These are phyloP conservation scores for Formica aserva DNA, from an alignment of 2,888 invertebrate species.

Conservation along the genomic window DNA sequence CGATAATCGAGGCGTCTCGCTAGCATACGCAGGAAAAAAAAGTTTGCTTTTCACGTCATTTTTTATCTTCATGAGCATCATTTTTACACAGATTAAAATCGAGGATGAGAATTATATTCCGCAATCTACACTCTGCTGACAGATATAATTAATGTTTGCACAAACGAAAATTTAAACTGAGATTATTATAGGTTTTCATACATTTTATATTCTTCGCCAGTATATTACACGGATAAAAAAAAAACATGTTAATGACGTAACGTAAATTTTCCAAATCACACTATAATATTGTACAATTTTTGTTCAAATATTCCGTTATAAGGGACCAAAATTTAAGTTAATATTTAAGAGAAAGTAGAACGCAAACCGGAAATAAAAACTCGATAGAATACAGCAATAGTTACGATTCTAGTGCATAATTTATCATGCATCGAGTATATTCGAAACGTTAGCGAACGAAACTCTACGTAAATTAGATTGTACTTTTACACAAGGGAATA, in stretches of 20 bases:
- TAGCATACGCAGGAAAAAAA: slow-evolving; percentile 24
- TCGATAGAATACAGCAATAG: slow-evolving; percentile 15
- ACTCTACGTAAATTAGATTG: slow-evolving; percentile 76
- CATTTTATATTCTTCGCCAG: neutral
- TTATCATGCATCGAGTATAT: slow-evolving; percentile 73
- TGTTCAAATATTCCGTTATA: neutral
- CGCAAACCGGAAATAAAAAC: slow-evolving; percentile 13
- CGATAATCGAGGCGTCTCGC: slow-evolving; percentile 49
- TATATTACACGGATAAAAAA: neutral
- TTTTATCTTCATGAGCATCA: slow-evolving; percentile 19
- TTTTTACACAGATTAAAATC: slow-evolving; percentile 34
- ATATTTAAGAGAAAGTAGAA: neutral
- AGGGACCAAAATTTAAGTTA: neutral
- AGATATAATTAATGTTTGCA: slow-evolving; percentile 12
- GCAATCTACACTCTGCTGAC: neutral
- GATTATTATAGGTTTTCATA: slow-evolving; percentile 15
- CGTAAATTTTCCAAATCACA: neutral
- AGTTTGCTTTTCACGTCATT: slow-evolving; percentile 43
- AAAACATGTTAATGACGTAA: neutral
- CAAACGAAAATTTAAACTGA: slow-evolving; percentile 2
- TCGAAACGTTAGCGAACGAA: slow-evolving; percentile 53
- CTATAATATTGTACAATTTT: neutral
- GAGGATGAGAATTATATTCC: slow-evolving; percentile 12
- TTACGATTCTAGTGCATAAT: slow-evolving; percentile 63
- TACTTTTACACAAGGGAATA: slow-evolving; percentile 73